Base-by-base conservation (phyloP, 1,140 invertebrate genomes). In the Lepidurus apus region DNA sequence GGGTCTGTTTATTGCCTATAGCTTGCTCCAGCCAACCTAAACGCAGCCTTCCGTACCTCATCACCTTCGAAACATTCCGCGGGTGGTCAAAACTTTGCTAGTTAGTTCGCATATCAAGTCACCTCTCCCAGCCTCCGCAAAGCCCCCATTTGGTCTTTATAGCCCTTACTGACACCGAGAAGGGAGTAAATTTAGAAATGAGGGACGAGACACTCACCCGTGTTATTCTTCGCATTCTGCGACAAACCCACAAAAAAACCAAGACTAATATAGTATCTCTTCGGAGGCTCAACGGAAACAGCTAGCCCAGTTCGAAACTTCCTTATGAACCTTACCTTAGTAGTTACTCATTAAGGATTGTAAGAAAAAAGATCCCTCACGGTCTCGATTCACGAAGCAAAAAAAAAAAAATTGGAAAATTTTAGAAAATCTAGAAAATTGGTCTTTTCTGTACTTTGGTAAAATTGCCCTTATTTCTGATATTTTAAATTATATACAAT, bases 101-200 rank as follows among this genome's bases (percentile, higher is more conserved):
- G 9, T 65, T 13, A 21, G 53, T 65, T 65, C 21, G 53, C 53
- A 65, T 65, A 7, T n/a, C 9, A 65, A n/a, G 53, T 17, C 21
- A 21, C 53, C 3, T 34, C 34, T 3, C 26, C 34, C 34, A 4
- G 34, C 34, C 34, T 3, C 34, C 4, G 2, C 0, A 65, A 65
- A 65, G 17, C 53, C 53, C 21, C 53, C 17, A n/a, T 65, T 65
- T 21, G 17, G 8, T 1, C 53, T 7, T 65, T 65, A 65, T 65
- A 65, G 53, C 53, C 21, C 9, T 21, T 17, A 65, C 53, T 65
- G 53, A 65, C 13, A 65, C 21, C 17, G 9, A 65, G 9, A 21
- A 65, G 13, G 53, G 53, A 65, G 53, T 65, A 65, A 65, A 65
- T 65, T 65, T 65, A 65, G 53, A 65, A 9, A 65, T 65, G 53